Conservation (phyloP, 2,888 invertebrate genomes). For the Gymnocheta viridis region DNA sequence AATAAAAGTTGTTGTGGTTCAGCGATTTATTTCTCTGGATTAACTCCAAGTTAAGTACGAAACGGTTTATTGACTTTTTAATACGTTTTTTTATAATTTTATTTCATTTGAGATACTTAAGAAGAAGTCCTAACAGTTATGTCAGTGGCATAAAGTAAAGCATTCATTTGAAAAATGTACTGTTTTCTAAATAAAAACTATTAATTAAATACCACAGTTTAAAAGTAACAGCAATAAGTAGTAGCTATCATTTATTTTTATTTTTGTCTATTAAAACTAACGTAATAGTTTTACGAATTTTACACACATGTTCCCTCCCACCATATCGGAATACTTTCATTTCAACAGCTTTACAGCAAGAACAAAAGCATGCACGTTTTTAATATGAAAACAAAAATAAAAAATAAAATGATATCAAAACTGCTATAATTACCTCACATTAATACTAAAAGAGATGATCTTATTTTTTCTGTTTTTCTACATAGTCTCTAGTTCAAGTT, state of each 20-base stretch:
- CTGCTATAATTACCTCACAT: conserved; percentile 70
- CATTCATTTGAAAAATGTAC: conserved; percentile 14
- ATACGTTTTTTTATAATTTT: conserved; percentile 3
- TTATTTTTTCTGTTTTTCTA: conserved; percentile 9
- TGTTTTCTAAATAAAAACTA: conserved; percentile 46
- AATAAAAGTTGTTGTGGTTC: conserved; percentile 45
- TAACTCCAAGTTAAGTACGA: conserved; percentile 31
- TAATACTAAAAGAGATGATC: conserved; percentile 56
- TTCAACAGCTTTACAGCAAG: not conserved
- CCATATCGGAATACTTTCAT: conserved; percentile 63
- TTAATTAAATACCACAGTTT: conserved; percentile 68
- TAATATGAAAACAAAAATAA: conserved; percentile 7
- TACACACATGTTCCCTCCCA: conserved; percentile 57
- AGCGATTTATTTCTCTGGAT: conserved; percentile 49
- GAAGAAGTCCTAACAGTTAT: conserved; percentile 50
- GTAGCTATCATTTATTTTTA: conserved; percentile 14
- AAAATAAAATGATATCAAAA: conserved; percentile 51
- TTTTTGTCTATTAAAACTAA: conserved; percentile 19
- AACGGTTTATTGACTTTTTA: conserved; percentile 35
- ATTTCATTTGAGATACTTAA: conserved; percentile 2
- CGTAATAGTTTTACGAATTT: conserved; percentile 20
- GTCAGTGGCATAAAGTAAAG: conserved; percentile 3
- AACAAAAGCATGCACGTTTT: not conserved
- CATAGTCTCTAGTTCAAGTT: not conserved
- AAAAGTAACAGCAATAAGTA: conserved; percentile 55